Evolutionary conservation across 2,113 vertebrate genomes (phyloP).

Genomic region (Callaeas wilsoni): DNA sequence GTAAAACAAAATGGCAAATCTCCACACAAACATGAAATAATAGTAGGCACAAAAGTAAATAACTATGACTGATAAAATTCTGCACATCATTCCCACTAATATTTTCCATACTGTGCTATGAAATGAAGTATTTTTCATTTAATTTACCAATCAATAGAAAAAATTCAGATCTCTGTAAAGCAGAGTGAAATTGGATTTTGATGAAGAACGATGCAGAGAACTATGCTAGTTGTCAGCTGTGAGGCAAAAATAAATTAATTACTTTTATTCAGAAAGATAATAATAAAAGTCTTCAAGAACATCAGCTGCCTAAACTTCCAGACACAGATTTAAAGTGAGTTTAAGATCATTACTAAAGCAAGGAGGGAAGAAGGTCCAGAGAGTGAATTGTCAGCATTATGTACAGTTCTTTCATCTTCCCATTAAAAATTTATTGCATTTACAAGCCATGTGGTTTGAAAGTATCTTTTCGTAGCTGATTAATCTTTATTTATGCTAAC

Average conservation of each 20-base stretch:
- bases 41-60: neutral
- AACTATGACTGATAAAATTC: neutral
- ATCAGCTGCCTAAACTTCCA: neutral
- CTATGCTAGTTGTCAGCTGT: neutral
- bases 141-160: neutral
- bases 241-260: neutral
- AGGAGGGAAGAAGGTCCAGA: neutral
- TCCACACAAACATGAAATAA: neutral
- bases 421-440: constrained; percentile 29
- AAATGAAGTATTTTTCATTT: neutral
- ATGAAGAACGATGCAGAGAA: neutral
- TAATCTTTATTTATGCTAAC: constrained; percentile 41
- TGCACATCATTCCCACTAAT: neutral
- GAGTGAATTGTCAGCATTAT: constrained; percentile 16
- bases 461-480: constrained; percentile 20
- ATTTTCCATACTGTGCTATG: neutral
- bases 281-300: neutral
- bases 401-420: neutral
- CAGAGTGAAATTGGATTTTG: neutral
- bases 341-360: neutral
- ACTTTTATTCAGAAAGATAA: neutral
- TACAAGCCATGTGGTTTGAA: constrained; percentile 4
- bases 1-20: neutral
- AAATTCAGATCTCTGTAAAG: neutral
- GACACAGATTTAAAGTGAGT: neutral